Percentiles rank a stretch among this genome's conserved stretches.
phyloP scores from a whole-genome alignment of 1,140 invertebrate genomes.

The Lordiphosa clarofinis region DNA sequence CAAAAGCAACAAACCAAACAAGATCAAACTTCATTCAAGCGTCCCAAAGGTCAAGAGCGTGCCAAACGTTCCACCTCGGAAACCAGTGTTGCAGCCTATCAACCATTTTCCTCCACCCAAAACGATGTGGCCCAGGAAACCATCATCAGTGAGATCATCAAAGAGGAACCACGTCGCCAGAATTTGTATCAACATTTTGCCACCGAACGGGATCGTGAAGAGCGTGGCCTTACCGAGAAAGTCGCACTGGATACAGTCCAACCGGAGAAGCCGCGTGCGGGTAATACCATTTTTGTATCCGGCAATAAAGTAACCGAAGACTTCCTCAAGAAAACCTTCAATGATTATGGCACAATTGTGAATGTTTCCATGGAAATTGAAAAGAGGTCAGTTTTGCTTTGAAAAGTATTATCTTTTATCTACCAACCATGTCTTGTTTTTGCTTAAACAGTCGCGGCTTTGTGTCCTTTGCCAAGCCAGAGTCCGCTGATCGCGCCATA shows the following conservation, averaged over 20 bases:
- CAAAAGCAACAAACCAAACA: conserved; percentile 91
- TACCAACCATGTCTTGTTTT: neutral
- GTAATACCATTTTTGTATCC: conserved; percentile 92
- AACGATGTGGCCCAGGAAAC: conserved; percentile 79
- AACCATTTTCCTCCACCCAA: conserved; percentile 92
- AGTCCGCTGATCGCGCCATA: conserved; percentile 92
- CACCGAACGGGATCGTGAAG: conserved; percentile 84
- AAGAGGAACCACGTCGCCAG: conserved; percentile 80
- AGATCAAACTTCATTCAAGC: conserved; percentile 88
- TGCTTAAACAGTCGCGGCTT: conserved; percentile 85
- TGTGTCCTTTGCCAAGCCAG: conserved; percentile 94
- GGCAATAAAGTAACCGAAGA: conserved; percentile 91
- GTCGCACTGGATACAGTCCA: conserved; percentile 55
- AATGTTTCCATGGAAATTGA: conserved; percentile 95
- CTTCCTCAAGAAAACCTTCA: conserved; percentile 89
- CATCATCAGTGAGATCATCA: conserved; percentile 73
- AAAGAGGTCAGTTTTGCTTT: conserved; percentile 84
- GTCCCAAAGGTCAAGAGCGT: conserved; percentile 87
- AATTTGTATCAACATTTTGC: conserved; percentile 95
- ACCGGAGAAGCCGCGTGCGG: conserved; percentile 85
- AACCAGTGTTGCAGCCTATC: conserved; percentile 89
- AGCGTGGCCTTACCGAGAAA: conserved; percentile 81
- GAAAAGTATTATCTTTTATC: conserved; percentile 2
- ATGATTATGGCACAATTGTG: conserved; percentile 88
- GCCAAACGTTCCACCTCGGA: conserved; percentile 86